Conservation (phyloP, 2,113 vertebrate genomes). For the Mus musculus region GRCm39 chr13:25255001-25255500, state of each 20-base stretch:
- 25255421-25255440: neutral
- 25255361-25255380: neutral
- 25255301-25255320: neutral
- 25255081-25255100: neutral
- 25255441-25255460: neutral
- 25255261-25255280: neutral
- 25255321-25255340: neutral
- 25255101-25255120: neutral
- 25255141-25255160: too few relatives aligned
- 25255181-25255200: neutral
- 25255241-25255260: neutral
- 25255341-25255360: neutral
- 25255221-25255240: neutral
- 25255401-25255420: neutral
- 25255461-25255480: neutral
- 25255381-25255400: neutral
- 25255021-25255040: neutral
- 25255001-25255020: neutral
- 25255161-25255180: too few relatives aligned
- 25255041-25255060: too few relatives aligned
- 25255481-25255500: neutral
- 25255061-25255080: too few relatives aligned
- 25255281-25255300: neutral
- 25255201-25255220: neutral
- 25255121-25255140: neutral